phyloP scores from a whole-genome alignment of 2,888 invertebrate species.

The Encarsia formosa region DNA sequence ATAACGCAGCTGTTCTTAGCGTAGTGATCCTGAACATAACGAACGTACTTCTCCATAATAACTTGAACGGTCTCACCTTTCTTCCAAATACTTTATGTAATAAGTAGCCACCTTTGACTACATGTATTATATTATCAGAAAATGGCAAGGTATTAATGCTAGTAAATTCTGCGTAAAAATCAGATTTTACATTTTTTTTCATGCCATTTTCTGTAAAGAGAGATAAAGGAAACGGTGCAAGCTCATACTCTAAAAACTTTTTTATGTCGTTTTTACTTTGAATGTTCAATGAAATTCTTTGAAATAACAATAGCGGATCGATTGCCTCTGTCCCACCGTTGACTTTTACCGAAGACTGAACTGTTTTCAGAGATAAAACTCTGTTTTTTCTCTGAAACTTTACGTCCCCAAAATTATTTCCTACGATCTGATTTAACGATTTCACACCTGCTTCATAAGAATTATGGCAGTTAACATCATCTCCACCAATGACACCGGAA shows the following conservation, averaged over 20 bases:
- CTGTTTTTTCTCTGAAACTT: not conserved
- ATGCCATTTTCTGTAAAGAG: slow-evolving; percentile 14
- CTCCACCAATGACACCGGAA: not conserved
- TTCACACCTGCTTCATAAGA: too few species aligned
- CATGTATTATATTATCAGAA: slow-evolving; percentile 29
- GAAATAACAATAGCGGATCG: slow-evolving; percentile 32
- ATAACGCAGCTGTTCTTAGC: too few species aligned
- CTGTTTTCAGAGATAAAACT: not conserved
- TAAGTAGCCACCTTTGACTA: slow-evolving; percentile 38
- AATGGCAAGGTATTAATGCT: slow-evolving; percentile 18
- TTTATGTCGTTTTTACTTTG: slow-evolving; percentile 32
- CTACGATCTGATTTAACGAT: too few species aligned
- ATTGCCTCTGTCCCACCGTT: not conserved
- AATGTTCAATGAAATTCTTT: slow-evolving; percentile 36
- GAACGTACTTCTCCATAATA: slow-evolving; percentile 23
- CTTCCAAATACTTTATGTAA: slow-evolving; percentile 41
- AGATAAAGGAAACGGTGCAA: slow-evolving; percentile 25
- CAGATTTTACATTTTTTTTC: slow-evolving; percentile 27
- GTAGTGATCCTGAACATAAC: slow-evolving; percentile 30
- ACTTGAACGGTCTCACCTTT: slow-evolving; percentile 32
- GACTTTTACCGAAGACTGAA: not conserved
- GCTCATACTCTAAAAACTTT: slow-evolving; percentile 29
- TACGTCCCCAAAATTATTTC: not conserved
- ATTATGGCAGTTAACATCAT: too few species aligned
- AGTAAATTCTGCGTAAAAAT: slow-evolving; percentile 26